Conservation (phyloP, 2,888 invertebrate species). For the Rhagonycha lutea region DNA sequence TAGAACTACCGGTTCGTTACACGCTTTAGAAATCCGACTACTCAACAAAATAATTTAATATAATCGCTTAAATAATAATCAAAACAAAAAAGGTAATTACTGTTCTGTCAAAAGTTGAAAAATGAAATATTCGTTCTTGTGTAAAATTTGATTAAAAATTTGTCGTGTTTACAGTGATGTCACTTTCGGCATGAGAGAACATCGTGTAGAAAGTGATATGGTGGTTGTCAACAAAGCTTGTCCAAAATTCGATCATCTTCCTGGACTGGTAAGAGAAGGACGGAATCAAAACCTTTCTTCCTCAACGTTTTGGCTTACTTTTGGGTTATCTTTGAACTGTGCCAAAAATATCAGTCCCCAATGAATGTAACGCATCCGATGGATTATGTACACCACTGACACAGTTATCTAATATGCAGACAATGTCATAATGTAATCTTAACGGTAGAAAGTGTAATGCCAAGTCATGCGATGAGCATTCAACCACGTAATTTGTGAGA, state of each 20-base stretch:
- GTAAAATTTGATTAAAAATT: not conserved
- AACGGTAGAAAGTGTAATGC: not conserved
- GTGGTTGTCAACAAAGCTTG: no score
- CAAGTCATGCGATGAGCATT: constrained; percentile 6
- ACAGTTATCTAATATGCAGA: constrained; percentile 1
- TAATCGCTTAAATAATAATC: not conserved
- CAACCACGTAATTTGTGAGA: constrained; percentile 4
- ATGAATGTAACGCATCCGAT: not conserved
- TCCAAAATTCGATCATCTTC: not conserved
- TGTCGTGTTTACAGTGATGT: not conserved
- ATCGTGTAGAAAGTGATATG: not conserved
- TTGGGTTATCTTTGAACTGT: not conserved
- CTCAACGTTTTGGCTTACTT: not conserved
- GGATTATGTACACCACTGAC: not conserved
- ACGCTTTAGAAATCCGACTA: constrained; percentile 11
- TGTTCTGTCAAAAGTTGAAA: not conserved
- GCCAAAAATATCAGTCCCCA: not conserved
- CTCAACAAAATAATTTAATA: not conserved
- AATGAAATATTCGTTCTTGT: not conserved
- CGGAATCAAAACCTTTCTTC: not conserved
- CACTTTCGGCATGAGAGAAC: not conserved
- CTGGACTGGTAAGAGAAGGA: not conserved
- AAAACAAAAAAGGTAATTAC: not conserved
- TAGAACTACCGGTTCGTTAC: constrained; percentile 15
- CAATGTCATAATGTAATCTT: constrained; percentile 1